phyloP scores from a whole-genome alignment of 2,113 vertebrate species.

The Carassius gibelio region DNA sequence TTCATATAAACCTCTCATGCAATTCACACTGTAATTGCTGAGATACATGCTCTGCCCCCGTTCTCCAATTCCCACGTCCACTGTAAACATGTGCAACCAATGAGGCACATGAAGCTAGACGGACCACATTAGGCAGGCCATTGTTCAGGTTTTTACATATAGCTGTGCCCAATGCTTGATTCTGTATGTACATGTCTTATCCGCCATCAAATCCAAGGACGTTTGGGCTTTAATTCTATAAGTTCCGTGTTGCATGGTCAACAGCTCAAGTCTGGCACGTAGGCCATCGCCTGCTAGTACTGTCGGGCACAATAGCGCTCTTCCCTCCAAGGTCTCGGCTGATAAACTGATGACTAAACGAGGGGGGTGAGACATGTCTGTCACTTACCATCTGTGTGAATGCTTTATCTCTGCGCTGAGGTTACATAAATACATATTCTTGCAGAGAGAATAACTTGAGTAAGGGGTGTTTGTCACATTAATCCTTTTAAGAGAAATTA shows the following conservation, averaged over 20 bases:
- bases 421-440: constrained; percentile 6
- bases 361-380: constrained; percentile 64
- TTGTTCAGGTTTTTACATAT: constrained; percentile 49
- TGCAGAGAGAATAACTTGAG: background rate
- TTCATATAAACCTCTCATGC: constrained; percentile 88
- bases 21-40: constrained; percentile 88
- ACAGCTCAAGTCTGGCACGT: constrained; percentile 71
- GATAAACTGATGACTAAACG: constrained; percentile 72
- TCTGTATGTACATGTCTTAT: constrained; percentile 41
- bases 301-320: constrained; percentile 72
- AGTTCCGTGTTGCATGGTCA: constrained; percentile 72
- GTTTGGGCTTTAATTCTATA: constrained; percentile 70
- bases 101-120: constrained; percentile 75
- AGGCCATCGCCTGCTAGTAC: constrained; percentile 66
- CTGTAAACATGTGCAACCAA: constrained; percentile 74
- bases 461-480: constrained; percentile 10
- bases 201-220: constrained; percentile 52
- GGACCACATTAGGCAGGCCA: constrained; percentile 68
- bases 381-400: constrained; percentile 62
- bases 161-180: constrained; percentile 30
- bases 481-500: background rate
- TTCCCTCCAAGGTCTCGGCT: constrained; percentile 75
- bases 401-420: constrained; percentile 24
- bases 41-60: constrained; percentile 76
- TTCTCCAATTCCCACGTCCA: constrained; percentile 74